phyloP scores from a whole-genome alignment of 2,888 invertebrate genomes.

The Podotricha telesiphe region DNA sequence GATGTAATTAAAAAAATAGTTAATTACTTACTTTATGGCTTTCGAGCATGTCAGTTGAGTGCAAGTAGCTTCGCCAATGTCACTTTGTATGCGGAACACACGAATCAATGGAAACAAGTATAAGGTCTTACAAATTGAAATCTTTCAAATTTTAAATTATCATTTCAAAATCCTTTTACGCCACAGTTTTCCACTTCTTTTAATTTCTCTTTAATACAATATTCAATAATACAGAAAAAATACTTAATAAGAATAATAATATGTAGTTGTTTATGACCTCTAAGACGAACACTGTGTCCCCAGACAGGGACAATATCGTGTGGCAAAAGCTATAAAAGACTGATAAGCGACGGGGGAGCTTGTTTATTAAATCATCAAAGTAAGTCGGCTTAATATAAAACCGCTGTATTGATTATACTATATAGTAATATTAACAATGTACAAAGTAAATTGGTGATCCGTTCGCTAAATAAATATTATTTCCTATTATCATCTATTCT shows the following conservation, averaged over 20 bases:
- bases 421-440: not conserved
- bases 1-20: no score
- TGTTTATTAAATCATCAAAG: conserved; percentile 19
- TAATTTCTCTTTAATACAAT: not conserved
- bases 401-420: not conserved
- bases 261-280: not conserved
- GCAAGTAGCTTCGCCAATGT: not conserved
- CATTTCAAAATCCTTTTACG: not conserved
- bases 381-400: conserved; percentile 21
- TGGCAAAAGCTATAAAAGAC: conserved; percentile 21
- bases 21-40: no score
- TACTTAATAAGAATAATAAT: not conserved
- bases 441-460: no score
- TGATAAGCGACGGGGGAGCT: conserved; percentile 23
- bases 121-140: no score
- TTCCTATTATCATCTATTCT: no score
- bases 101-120: no score
- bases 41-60: no score
- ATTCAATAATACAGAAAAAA: not conserved
- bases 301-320: conserved; percentile 9
- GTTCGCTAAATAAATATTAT: no score
- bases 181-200: not conserved
- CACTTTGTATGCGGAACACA: no score
- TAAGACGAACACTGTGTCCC: conserved; percentile 24
- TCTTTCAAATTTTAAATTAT: not conserved